Evolutionary conservation across 2,797 vertebrate genomes (phyloP).

Genomic region (Dromococcyx pavoninus): DNA sequence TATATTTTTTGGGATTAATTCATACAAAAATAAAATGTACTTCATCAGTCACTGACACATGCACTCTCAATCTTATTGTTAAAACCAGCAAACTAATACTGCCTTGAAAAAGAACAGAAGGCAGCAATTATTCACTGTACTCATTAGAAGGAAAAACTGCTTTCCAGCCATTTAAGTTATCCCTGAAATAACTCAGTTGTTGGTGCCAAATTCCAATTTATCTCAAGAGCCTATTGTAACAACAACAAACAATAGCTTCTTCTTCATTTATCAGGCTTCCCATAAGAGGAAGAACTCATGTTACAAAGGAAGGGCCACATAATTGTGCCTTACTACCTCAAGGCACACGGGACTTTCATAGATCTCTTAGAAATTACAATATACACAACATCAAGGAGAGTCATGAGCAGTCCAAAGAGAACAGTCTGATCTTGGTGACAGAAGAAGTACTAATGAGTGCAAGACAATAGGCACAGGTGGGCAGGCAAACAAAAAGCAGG

Average conservation of each 20-base stretch:
- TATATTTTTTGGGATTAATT: background rate
- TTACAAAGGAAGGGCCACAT: background rate
- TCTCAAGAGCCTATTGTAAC: constrained; percentile 17
- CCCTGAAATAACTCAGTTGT: background rate
- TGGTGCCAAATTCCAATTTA: constrained; percentile 21
- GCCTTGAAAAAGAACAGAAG: background rate
- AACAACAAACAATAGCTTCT: constrained; percentile 31
- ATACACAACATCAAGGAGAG: background rate
- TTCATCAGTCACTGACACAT: background rate
- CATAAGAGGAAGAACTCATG: constrained; percentile 16
- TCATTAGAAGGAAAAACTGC: background rate
- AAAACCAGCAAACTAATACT: background rate
- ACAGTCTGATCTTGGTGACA: background rate
- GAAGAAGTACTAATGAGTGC: background rate
- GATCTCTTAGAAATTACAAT: background rate
- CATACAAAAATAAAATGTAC: background rate
- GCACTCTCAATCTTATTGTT: background rate
- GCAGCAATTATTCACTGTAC: background rate
- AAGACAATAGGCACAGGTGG: background rate
- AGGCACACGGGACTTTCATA: background rate
- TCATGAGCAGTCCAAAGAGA: background rate
- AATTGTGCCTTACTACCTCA: background rate
- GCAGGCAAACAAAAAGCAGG: background rate
- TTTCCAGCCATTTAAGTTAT: background rate
- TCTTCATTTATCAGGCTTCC: constrained; percentile 26